These are phyloP conservation scores for Erebia palarica DNA, from an alignment of 2,888 invertebrate genomes.

Conservation along the genomic window DNA sequence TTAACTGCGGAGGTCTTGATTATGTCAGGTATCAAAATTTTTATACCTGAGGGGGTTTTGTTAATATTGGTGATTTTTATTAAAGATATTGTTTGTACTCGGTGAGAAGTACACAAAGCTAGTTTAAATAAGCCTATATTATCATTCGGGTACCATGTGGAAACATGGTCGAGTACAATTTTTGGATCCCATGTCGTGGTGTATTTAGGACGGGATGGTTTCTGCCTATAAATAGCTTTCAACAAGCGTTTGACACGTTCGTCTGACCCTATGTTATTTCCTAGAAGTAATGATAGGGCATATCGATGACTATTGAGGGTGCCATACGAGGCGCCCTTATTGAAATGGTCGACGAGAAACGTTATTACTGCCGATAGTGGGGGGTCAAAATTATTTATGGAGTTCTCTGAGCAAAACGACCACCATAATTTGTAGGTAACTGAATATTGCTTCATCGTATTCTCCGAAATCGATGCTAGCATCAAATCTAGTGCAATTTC, in stretches of 20 bases:
- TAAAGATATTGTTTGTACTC: conserved; percentile 2
- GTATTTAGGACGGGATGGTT: not conserved
- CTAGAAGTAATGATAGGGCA: conserved; percentile 2
- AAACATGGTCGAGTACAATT: not conserved
- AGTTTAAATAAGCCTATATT: not conserved
- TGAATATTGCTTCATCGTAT: conserved; percentile 1
- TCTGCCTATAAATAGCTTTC: conserved; percentile 1
- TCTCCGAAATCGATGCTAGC: not conserved
- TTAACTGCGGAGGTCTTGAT: not conserved
- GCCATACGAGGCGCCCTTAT: not conserved
- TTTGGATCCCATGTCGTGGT: not conserved
- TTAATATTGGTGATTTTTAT: not conserved
- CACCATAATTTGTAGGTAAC: not conserved
- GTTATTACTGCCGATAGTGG: not conserved
- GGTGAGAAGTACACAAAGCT: conserved; percentile 3
- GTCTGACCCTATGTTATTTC: not conserved
- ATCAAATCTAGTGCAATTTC: not conserved
- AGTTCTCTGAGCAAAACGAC: not conserved
- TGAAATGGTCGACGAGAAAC: not conserved
- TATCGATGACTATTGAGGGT: conserved; percentile 1
- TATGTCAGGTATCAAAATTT: not conserved
- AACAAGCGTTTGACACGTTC: not conserved
- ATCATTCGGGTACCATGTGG: not conserved
- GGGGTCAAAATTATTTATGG: not conserved
- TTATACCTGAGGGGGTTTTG: not conserved